Evolutionary conservation across 1,140 invertebrate species (phyloP).

Genomic region (Cyclina sinensis): DNA sequence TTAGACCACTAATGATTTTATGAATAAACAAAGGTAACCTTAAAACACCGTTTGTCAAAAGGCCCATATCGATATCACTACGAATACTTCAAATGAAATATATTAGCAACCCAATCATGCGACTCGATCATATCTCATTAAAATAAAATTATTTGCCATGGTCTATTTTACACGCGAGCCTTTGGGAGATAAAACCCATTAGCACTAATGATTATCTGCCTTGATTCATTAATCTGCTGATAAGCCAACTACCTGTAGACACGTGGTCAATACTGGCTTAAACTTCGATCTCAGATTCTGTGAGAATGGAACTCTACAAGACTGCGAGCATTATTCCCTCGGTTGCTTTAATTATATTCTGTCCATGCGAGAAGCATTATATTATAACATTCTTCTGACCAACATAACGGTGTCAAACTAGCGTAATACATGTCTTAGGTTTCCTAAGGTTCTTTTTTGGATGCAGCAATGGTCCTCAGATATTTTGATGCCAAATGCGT

Average conservation of each 20-base stretch:
- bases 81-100: slow-evolving; percentile 7
- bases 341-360: too few species aligned
- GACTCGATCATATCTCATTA: slow-evolving; percentile 17
- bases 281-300: background rate
- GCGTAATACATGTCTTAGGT: too few species aligned
- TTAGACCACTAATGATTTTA: too few species aligned
- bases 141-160: slow-evolving; percentile 1
- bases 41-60: background rate
- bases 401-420: too few species aligned
- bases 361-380: too few species aligned
- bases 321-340: too few species aligned
- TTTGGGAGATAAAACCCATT: slow-evolving; percentile 14
- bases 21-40: background rate
- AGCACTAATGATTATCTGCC: slow-evolving; percentile 26
- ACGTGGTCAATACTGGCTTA: slow-evolving; percentile 1
- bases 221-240: background rate
- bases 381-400: too few species aligned
- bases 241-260: slow-evolving; percentile 14
- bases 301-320: too few species aligned
- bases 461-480: too few species aligned
- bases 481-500: too few species aligned
- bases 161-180: background rate
- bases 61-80: slow-evolving; percentile 12
- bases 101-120: slow-evolving; percentile 42
- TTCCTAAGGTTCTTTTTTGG: too few species aligned